A percentile compares a stretch with the other conserved stretches of the same genome.
phyloP scores from a whole-genome alignment of 1,140 invertebrate species.

The Caerostris darwini region DNA sequence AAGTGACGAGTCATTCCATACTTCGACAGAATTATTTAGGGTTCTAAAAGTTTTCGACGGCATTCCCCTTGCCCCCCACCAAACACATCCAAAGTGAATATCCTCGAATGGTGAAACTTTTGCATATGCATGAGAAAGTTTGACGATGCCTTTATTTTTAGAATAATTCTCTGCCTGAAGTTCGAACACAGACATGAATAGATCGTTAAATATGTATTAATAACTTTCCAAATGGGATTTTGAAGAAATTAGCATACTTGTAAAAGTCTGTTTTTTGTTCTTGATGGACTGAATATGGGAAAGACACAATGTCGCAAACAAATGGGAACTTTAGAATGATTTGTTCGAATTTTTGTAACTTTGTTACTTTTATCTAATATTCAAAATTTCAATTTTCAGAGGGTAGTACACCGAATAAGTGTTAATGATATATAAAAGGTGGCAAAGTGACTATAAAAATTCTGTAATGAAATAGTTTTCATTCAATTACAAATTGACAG shows the following conservation, averaged over 20 bases:
- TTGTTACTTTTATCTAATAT: not conserved
- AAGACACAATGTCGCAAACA: not conserved
- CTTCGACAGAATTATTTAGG: constrained; percentile 9
- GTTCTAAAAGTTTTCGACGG: not conserved
- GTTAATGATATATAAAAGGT: too few species aligned
- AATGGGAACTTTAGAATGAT: not conserved
- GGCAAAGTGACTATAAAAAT: too few species aligned
- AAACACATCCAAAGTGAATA: not conserved
- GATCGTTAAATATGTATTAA: constrained; percentile 55
- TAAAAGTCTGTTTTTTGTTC: not conserved
- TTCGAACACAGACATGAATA: not conserved
- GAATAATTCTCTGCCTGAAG: not conserved
- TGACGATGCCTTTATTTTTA: constrained; percentile 39
- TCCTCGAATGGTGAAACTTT: constrained; percentile 21
- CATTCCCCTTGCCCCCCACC: not conserved
- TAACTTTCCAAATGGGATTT: constrained; percentile 30
- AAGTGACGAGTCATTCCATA: not conserved
- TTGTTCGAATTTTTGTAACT: not conserved
- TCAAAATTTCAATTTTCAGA: not conserved
- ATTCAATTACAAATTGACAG: too few species aligned
- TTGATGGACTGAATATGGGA: not conserved
- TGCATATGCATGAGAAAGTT: constrained; percentile 59
- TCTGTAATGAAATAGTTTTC: too few species aligned
- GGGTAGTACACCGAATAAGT: too few species aligned
- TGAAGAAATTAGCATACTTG: constrained; percentile 32